Percentiles rank a stretch among this genome's conserved stretches.
These are phyloP conservation scores for Brachionus asplanchnoidis DNA, from an alignment of 1,140 invertebrate species.

Conservation along the genomic window DNA sequence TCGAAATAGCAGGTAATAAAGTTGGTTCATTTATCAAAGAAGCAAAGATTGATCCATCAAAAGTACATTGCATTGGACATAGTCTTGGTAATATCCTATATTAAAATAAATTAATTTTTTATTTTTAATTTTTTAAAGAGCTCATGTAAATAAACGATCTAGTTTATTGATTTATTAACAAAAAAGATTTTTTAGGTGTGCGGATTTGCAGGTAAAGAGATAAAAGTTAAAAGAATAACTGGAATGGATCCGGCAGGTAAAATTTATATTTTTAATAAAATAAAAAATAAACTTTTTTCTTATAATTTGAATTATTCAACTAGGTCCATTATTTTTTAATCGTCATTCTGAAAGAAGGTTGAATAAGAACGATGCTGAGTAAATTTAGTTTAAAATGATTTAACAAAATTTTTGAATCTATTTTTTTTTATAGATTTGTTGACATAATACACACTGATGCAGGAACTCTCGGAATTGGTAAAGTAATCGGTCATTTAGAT, in stretches of 20 bases:
- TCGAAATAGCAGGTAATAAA: slow-evolving; percentile 73
- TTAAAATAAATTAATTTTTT: not conserved
- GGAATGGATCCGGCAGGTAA: slow-evolving; percentile 77
- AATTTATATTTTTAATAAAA: not conserved
- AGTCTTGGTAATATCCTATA: slow-evolving; percentile 61
- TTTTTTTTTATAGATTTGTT: slow-evolving; percentile 62
- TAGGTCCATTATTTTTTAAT: slow-evolving; percentile 69
- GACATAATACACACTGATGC: slow-evolving; percentile 92
- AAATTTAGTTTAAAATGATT: slow-evolving; percentile 50
- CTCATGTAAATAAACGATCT: slow-evolving; percentile 63
- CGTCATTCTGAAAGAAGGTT: slow-evolving; percentile 72
- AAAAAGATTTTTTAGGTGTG: slow-evolving; percentile 48
- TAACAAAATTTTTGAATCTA: not conserved
- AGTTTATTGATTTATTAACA: not conserved
- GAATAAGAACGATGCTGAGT: slow-evolving; percentile 76
- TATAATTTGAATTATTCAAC: not conserved
- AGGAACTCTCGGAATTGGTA: slow-evolving; percentile 47
- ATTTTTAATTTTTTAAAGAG: slow-evolving; percentile 60
- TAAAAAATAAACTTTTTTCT: not conserved
- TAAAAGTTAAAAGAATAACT: slow-evolving; percentile 72
- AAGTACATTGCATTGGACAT: slow-evolving; percentile 76
- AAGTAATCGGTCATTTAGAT: slow-evolving; percentile 62
- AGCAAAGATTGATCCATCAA: slow-evolving; percentile 41
- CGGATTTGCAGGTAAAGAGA: slow-evolving; percentile 79
- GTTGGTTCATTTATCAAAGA: slow-evolving; percentile 63